phyloP scores from a whole-genome alignment of 1,140 invertebrate species.

The Drosophila kurseongensis region DNA sequence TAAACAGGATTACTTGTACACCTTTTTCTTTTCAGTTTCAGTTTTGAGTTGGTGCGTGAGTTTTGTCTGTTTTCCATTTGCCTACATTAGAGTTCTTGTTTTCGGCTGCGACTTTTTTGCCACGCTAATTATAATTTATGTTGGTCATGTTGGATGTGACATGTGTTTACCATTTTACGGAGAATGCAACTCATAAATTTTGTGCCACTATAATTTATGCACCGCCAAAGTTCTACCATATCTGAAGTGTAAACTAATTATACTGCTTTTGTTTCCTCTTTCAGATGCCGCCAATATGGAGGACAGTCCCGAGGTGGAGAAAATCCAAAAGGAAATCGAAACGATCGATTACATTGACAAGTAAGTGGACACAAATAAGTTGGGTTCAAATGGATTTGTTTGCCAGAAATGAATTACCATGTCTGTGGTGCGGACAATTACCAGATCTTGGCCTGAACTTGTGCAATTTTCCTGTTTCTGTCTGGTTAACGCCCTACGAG shows the following conservation, averaged over 20 bases:
- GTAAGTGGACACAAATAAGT: slow-evolving; percentile 80
- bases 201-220: slow-evolving; percentile 30
- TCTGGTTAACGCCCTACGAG: slow-evolving; percentile 62
- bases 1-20: slow-evolving; percentile 57
- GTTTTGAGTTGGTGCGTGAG: slow-evolving; percentile 54
- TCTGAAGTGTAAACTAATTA: slow-evolving; percentile 24
- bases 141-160: slow-evolving; percentile 45
- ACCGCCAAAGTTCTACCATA: slow-evolving; percentile 8
- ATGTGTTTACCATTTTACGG: slow-evolving; percentile 50
- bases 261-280: slow-evolving; percentile 20
- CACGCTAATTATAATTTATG: slow-evolving; percentile 75
- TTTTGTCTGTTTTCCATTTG: slow-evolving; percentile 37
- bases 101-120: slow-evolving; percentile 52
- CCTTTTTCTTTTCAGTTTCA: slow-evolving; percentile 30
- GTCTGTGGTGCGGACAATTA: slow-evolving; percentile 38
- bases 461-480: slow-evolving; percentile 48
- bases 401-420: slow-evolving; percentile 29
- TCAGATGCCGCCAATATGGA: slow-evolving; percentile 63
- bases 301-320: slow-evolving; percentile 61
- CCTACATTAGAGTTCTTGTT: slow-evolving; percentile 56
- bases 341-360: slow-evolving; percentile 83
- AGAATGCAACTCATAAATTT: slow-evolving; percentile 58
- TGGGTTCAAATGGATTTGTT: slow-evolving; percentile 14
- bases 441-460: slow-evolving; percentile 24
- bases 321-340: slow-evolving; percentile 81